Base-by-base conservation (phyloP, 1,140 invertebrate species). In the Diabrotica virgifera region DNA sequence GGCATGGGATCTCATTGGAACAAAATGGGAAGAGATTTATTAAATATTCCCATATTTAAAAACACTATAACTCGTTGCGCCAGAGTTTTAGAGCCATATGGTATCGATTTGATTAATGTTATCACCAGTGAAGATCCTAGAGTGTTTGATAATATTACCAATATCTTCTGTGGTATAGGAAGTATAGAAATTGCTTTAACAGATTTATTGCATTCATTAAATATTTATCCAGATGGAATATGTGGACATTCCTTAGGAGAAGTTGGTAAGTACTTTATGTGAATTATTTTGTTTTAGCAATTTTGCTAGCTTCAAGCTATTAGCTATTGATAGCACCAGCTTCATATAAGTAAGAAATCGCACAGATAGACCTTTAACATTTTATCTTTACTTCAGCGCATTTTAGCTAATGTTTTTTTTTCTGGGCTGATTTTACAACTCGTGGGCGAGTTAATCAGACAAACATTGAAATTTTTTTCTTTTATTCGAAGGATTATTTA, bases 1-100 rank as follows among this genome's bases (percentile, higher is more conserved):
- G 96, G 96, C 36, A 97, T 98, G 94, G 96, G 96, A 5, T 88
- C 89, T 52, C 96, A 98, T 80, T 98, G 95, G 95, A 82, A 87
- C 40, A 92, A 92, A 65, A 98, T 98, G 95, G 94, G 86, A 9
- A 86, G 86, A 73, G 84, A 89, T 12, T 81, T 98, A 50, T 87
- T 97, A 83, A 74, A 82, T 24, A 82, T 98, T 53, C 87, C 92
- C 53, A 78, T 83, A 0, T 97, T 98, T 79, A 84, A 86, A 35
- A 80, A 86, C 14, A 89, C 89, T 52, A 87, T 98, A 54, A 79
- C 85, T 67, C 86, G 86, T 57, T 90, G 88, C 58, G 89, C 90
- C 7, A 85, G 87, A 51, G 85, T 88, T 6, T 79, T 98, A 0
- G 83, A 86, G 65, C 86, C 88, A 5, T 86, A 89, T 74, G 89